A percentile compares a stretch with the other conserved stretches of the same genome.
Conservation (phyloP, 2,888 invertebrate species). For the Zygogramma bicolorata region DNA sequence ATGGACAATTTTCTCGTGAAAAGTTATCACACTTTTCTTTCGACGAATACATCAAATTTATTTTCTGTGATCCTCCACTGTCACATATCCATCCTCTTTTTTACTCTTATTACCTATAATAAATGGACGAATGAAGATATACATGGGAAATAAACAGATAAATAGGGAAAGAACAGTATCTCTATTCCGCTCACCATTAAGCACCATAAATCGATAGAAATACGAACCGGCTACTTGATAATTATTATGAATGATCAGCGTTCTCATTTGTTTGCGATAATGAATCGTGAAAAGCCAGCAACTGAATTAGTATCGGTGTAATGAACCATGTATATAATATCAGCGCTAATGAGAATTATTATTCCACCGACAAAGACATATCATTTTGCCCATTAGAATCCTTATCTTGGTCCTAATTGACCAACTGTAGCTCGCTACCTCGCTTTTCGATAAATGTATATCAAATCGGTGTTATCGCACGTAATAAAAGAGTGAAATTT, state of each 20-base stretch:
- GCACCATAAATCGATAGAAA: neutral
- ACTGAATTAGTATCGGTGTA: neutral
- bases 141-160: no score
- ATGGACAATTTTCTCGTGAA: no score
- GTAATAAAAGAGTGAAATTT: neutral
- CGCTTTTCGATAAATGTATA: neutral
- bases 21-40: no score
- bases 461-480: neutral
- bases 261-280: neutral
- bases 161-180: neutral
- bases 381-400: slow-evolving; percentile 12
- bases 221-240: neutral
- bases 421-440: neutral
- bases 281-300: neutral
- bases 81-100: no score
- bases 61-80: no score
- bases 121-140: no score
- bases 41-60: no score
- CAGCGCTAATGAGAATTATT: slow-evolving; percentile 16
- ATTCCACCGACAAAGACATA: slow-evolving; percentile 13
- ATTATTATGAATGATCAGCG: neutral
- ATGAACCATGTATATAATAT: slow-evolving; percentile 13
- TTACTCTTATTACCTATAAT: no score
- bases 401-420: slow-evolving; percentile 7
- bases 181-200: neutral